These are phyloP conservation scores for Standfussiana lucernea DNA, from an alignment of 2,888 invertebrate species.

Conservation along the genomic window DNA sequence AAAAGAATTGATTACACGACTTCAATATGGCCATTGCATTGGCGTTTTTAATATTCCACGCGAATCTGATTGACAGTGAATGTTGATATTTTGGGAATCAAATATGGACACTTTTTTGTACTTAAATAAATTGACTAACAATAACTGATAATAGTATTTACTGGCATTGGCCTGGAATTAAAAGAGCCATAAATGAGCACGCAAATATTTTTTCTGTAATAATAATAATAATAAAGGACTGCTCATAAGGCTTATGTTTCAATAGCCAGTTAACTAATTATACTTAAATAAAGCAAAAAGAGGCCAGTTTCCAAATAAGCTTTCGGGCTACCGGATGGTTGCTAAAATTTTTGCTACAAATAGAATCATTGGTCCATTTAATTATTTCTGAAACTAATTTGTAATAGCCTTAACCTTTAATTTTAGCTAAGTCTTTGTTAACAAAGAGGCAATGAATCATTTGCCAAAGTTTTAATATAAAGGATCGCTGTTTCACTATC, in stretches of 20 bases:
- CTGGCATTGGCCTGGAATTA: background rate
- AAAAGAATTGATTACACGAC: conserved; percentile 36
- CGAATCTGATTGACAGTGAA: conserved; percentile 15
- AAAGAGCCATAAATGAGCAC: background rate
- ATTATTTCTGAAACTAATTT: too few species aligned
- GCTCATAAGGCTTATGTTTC: background rate
- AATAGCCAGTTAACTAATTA: background rate
- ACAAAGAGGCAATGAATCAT: background rate
- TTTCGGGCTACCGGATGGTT: background rate
- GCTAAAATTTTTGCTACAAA: background rate
- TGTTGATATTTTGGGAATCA: background rate
- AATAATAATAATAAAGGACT: background rate
- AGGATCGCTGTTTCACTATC: background rate
- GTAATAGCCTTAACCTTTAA: too few species aligned
- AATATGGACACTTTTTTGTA: background rate
- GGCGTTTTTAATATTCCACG: conserved; percentile 7
- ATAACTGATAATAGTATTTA: background rate
- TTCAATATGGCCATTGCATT: conserved; percentile 10
- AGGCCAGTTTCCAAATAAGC: background rate
- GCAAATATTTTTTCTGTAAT: background rate
- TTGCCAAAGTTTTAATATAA: background rate
- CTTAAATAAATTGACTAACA: background rate
- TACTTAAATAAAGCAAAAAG: background rate
- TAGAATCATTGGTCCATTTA: background rate
- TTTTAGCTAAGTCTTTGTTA: background rate